A percentile compares a stretch with the other conserved stretches of the same genome.
Evolutionary conservation across 2,888 invertebrate genomes (phyloP).

Genomic region (Mycogona germanica): DNA sequence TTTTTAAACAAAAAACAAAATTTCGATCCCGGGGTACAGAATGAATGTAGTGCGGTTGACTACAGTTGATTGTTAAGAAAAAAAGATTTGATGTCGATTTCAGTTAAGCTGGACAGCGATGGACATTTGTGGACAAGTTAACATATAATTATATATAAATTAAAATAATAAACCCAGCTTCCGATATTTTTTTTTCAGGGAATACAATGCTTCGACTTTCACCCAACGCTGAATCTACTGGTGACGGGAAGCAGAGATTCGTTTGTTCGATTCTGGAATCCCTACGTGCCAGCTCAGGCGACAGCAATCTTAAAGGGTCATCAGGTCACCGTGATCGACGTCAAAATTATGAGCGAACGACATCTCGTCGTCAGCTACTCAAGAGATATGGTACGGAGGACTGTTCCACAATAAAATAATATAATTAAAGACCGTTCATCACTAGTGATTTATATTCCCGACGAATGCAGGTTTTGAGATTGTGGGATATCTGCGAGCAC

Average conservation of each 20-base stretch:
- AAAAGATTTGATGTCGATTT: no score
- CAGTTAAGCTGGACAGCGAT: no score
- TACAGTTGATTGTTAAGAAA: no score
- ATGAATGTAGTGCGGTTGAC: no score
- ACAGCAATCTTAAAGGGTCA: conserved; percentile 53
- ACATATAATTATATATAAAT: no score
- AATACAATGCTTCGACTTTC: conserved; percentile 34
- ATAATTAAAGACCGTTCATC: not conserved
- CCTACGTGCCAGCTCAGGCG: conserved; percentile 56
- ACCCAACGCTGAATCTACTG: conserved; percentile 28
- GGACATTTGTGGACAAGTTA: no score
- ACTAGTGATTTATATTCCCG: not conserved
- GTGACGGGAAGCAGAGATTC: conserved; percentile 60
- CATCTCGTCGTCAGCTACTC: conserved; percentile 8
- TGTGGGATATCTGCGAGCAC: conserved; percentile 2
- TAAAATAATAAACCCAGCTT: no score
- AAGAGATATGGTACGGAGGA: conserved; percentile 3
- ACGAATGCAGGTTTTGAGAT: not conserved
- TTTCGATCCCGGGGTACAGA: no score
- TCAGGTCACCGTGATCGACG: conserved; percentile 50
- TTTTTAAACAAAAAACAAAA: no score
- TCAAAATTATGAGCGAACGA: conserved; percentile 49
- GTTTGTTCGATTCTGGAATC: conserved; percentile 62
- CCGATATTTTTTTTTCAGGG: no score
- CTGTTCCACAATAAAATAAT: not conserved